These are phyloP conservation scores for Hemiscyllium ocellatum DNA, from an alignment of 2,113 vertebrate genomes.

Conservation along the genomic window DNA sequence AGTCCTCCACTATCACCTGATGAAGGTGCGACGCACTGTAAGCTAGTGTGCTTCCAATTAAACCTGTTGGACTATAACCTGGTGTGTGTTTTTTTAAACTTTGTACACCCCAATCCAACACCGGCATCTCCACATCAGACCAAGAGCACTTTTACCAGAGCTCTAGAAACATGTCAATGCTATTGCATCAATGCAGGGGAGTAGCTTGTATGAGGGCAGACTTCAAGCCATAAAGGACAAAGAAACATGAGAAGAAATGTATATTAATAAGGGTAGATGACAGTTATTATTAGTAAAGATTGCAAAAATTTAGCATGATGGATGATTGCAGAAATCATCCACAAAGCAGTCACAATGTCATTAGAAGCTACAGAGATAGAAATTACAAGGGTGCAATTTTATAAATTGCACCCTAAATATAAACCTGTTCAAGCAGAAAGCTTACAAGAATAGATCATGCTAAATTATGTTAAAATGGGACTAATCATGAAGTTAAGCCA, in stretches of 20 bases:
- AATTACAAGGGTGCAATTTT: background rate
- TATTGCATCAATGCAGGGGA: background rate
- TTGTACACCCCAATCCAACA: no score
- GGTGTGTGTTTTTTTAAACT: no score
- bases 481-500: background rate
- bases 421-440: background rate
- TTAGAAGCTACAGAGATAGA: background rate
- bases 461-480: constrained; percentile 16
- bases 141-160: background rate
- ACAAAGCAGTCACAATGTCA: background rate
- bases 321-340: background rate
- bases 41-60: no score
- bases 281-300: background rate
- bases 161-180: background rate
- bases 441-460: background rate
- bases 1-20: no score
- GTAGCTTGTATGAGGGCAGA: background rate
- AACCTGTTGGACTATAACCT: no score
- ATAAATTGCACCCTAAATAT: background rate
- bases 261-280: background rate
- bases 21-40: no score
- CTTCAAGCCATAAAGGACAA: background rate
- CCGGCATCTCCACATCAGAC: background rate
- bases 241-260: background rate
- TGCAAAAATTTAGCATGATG: background rate